A percentile compares a stretch with the other conserved stretches of the same genome.
These are phyloP conservation scores for Ruditapes philippinarum DNA, from an alignment of 1,140 invertebrate species.

Conservation along the genomic window DNA sequence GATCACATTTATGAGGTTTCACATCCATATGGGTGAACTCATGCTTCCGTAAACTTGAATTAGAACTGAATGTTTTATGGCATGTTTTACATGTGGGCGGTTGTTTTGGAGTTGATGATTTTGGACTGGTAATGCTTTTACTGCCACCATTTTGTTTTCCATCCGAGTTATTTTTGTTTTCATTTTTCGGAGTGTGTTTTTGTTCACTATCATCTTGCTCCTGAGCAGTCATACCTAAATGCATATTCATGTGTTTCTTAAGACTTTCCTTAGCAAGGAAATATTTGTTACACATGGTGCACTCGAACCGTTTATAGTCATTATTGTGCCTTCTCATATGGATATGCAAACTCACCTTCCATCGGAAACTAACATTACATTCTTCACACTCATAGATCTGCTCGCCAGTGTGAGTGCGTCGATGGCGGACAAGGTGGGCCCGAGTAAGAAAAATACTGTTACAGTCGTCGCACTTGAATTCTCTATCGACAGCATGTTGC, in stretches of 20 bases:
- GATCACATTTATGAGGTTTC: conserved; percentile 97
- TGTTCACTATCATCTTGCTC: conserved; percentile 43
- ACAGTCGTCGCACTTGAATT: conserved; percentile 54
- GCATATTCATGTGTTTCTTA: conserved; percentile 41
- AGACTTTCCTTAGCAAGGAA: conserved; percentile 50
- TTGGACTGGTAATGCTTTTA: neutral
- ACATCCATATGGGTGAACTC: conserved; percentile 94
- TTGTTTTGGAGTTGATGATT: neutral
- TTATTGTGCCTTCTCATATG: conserved; percentile 57
- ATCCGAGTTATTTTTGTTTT: conserved; percentile 40
- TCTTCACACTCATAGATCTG: conserved; percentile 52
- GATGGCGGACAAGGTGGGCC: conserved; percentile 43
- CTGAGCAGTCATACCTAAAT: conserved; percentile 26
- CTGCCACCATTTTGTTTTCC: neutral
- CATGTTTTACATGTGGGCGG: conserved; percentile 51
- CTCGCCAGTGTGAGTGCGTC: conserved; percentile 40
- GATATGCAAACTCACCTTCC: conserved; percentile 57
- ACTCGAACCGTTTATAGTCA: conserved; percentile 30
- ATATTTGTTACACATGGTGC: conserved; percentile 53
- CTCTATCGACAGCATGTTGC: conserved; percentile 16
- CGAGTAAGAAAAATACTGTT: conserved; percentile 46
- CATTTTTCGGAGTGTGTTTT: conserved; percentile 32
- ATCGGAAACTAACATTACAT: conserved; percentile 56
- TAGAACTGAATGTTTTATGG: conserved; percentile 49
- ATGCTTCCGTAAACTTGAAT: conserved; percentile 57